phyloP scores from a whole-genome alignment of 1,140 invertebrate species.

The Drosophila ercepeae region DNA sequence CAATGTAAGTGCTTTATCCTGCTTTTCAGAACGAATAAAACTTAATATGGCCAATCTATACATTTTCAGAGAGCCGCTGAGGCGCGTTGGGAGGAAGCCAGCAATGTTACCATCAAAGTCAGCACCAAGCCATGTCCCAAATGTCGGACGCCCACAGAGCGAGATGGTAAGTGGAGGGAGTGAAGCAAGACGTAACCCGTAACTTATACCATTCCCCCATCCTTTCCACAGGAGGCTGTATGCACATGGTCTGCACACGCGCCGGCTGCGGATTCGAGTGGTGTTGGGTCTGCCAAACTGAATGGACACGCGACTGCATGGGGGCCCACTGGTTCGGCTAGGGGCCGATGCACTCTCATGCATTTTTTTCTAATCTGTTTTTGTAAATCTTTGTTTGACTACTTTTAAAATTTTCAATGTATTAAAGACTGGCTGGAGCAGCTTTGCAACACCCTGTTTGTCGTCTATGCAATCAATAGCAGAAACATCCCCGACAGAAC shows the following conservation, averaged over 20 bases:
- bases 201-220: conserved; percentile 2
- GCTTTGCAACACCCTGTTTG: conserved; percentile 60
- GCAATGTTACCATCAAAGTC: conserved; percentile 89
- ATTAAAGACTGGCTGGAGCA: conserved; percentile 27
- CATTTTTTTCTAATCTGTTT: conserved; percentile 9
- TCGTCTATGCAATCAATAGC: conserved; percentile 69
- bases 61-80: conserved; percentile 83
- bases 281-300: conserved; percentile 95
- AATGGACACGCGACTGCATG: conserved; percentile 94
- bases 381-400: conserved; percentile 42
- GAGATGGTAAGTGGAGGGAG: conserved; percentile 87
- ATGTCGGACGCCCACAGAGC: conserved; percentile 93
- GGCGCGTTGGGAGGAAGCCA: conserved; percentile 92
- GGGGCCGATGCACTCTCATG: background rate
- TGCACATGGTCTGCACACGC: conserved; percentile 91
- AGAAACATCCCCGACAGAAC: conserved; percentile 49
- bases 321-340: conserved; percentile 95
- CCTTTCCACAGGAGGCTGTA: conserved; percentile 89
- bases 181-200: conserved; percentile 3
- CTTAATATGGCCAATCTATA: conserved; percentile 8
- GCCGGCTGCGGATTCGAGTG: conserved; percentile 91
- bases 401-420: conserved; percentile 39
- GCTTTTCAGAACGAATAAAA: too few species aligned
- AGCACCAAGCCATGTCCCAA: conserved; percentile 95
- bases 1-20: conserved; percentile 82